Conservation (phyloP, 35 echinoderm and acorn worm species). For the Chiridota heheva region DNA sequence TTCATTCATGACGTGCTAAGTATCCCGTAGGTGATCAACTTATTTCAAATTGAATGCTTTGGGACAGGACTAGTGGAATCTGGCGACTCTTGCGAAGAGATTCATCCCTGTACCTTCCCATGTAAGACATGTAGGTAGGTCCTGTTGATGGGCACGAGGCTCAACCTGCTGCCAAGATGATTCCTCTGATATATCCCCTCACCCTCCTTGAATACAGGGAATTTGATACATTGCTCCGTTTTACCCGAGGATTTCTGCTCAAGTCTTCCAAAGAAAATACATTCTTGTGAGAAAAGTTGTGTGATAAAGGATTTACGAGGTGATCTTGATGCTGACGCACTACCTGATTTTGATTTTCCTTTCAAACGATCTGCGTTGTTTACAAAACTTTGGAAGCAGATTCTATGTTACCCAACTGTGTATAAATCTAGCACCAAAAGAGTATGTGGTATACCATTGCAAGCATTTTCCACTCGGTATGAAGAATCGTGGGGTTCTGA, state of each 20-base stretch:
- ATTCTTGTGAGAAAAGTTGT: no score
- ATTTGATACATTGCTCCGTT: no score
- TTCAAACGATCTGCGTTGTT: slow-evolving; percentile 45
- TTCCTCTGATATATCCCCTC: no score
- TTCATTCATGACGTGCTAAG: not conserved
- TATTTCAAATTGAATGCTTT: slow-evolving; percentile 17
- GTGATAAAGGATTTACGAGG: no score
- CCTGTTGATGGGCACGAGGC: no score
- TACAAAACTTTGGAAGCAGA: slow-evolving; percentile 48
- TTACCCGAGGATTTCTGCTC: no score
- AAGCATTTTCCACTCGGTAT: slow-evolving; percentile 49
- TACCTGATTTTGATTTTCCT: not conserved
- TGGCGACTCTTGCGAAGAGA: slow-evolving; percentile 51
- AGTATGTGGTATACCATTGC: slow-evolving; percentile 44
- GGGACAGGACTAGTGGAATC: slow-evolving; percentile 17
- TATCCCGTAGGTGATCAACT: not conserved
- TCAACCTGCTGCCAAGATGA: no score
- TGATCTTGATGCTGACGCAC: slow-evolving; percentile 11
- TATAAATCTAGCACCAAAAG: slow-evolving; percentile 35
- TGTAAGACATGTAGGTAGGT: no score
- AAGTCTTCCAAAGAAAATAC: no score
- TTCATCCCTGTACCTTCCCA: no score
- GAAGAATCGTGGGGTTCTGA: no score
- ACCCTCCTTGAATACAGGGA: no score
- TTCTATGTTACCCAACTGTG: slow-evolving; percentile 32